phyloP scores from a whole-genome alignment of 2,888 invertebrate genomes.

The Ommatoiulus sabulosus region DNA sequence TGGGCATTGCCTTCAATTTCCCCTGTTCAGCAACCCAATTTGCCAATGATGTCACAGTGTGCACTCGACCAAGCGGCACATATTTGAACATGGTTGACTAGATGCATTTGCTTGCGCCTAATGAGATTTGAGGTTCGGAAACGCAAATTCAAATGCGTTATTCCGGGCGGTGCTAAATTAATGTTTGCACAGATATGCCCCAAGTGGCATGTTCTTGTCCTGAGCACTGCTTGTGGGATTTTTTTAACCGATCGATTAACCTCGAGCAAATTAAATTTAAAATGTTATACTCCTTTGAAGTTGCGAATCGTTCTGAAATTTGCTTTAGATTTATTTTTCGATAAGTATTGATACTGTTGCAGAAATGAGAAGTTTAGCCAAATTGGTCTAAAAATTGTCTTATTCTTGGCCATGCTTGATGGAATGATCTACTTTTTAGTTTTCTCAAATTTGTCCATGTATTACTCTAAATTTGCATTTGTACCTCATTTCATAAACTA shows the following conservation, averaged over 20 bases:
- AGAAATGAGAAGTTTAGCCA: no score
- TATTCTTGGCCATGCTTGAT: no score
- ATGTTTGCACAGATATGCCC: background rate
- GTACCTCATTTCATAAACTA: no score
- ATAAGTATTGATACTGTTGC: no score
- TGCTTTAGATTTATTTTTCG: no score
- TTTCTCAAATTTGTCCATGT: no score
- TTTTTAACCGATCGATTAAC: background rate
- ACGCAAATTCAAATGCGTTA: background rate
- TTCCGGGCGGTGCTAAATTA: background rate
- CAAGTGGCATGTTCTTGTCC: background rate
- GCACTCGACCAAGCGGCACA: background rate
- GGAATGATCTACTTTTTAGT: no score
- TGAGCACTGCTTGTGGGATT: background rate
- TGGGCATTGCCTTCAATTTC: background rate
- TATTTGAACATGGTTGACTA: conserved; percentile 1
- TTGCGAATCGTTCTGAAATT: no score
- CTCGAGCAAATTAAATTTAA: background rate
- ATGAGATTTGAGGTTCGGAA: background rate
- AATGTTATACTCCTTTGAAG: no score
- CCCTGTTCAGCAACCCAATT: background rate
- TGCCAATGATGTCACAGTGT: background rate
- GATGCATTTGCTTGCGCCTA: background rate
- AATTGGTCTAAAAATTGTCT: no score
- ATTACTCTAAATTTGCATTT: no score